A percentile compares a stretch with the other conserved stretches of the same genome.
Evolutionary conservation across 2,888 invertebrate species (phyloP).

Genomic region (Parelbella ahira): DNA sequence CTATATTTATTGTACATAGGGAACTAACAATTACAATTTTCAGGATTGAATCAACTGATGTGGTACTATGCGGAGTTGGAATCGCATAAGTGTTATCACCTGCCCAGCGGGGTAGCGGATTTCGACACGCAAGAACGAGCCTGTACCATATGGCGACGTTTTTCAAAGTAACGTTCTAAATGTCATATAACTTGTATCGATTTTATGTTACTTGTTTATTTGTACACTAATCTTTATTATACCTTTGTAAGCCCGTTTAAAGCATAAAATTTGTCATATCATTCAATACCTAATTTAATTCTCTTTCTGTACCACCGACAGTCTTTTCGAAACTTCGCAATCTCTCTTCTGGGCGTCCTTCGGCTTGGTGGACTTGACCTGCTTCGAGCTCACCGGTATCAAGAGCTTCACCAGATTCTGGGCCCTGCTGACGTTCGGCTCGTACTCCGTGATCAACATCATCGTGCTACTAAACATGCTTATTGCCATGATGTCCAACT

Average conservation of each 20-base stretch:
- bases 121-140: slow-evolving; percentile 92
- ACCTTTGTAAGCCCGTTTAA: no score
- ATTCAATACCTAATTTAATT: background rate
- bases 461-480: slow-evolving; percentile 98
- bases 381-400: slow-evolving; percentile 96
- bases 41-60: slow-evolving; percentile 92
- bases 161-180: slow-evolving; percentile 86
- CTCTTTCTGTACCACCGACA: slow-evolving; percentile 59
- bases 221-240: no score
- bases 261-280: background rate
- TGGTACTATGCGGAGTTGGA: slow-evolving; percentile 97
- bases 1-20: no score
- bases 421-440: slow-evolving; percentile 98
- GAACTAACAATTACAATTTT: no score
- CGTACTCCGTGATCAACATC: slow-evolving; percentile 97
- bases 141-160: slow-evolving; percentile 92
- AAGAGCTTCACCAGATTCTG: slow-evolving; percentile 98
- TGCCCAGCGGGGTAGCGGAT: slow-evolving; percentile 86
- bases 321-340: slow-evolving; percentile 98
- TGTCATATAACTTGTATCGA: no score
- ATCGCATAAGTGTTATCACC: slow-evolving; percentile 91
- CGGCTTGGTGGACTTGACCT: slow-evolving; percentile 95
- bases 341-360: slow-evolving; percentile 99
- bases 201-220: no score
- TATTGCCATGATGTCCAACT: slow-evolving; percentile 99